phyloP scores from a whole-genome alignment of 2,888 invertebrate species.

The Drosophila dives region DNA sequence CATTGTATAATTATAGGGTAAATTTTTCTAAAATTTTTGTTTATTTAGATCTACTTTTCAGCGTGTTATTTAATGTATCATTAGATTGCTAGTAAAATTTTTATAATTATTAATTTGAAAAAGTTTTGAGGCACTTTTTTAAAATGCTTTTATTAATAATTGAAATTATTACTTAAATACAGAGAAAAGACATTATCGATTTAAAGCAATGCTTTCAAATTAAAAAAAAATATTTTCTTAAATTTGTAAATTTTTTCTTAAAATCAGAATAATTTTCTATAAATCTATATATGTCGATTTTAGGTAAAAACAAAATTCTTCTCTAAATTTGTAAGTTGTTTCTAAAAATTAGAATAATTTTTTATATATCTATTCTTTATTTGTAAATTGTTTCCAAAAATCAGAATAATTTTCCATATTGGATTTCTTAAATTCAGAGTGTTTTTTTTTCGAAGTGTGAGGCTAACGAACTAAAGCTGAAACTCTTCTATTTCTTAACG shows the following conservation, averaged over 20 bases:
- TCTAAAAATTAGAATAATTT: not conserved
- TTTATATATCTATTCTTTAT: not conserved
- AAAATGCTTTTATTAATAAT: not conserved
- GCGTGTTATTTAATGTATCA: not conserved
- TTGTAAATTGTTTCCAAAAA: not conserved
- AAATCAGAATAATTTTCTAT: not conserved
- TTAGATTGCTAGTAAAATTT: too few relatives aligned
- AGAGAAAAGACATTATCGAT: not conserved
- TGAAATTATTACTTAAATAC: not conserved
- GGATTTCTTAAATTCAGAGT: not conserved
- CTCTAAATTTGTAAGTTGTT: not conserved
- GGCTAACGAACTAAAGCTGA: slow-evolving; percentile 64
- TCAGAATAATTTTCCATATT: not conserved
- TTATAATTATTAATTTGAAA: too few relatives aligned
- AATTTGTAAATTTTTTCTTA: not conserved
- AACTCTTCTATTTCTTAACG: slow-evolving; percentile 47
- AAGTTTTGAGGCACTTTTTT: too few relatives aligned
- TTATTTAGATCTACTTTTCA: not conserved
- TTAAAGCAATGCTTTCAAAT: not conserved
- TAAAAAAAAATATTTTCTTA: not conserved
- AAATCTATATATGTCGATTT: too few relatives aligned
- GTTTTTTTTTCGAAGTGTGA: not conserved
- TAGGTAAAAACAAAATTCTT: too few relatives aligned
- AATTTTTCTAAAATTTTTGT: not conserved
- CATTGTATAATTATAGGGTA: not conserved